Percentiles rank a stretch among this genome's conserved stretches.
These are phyloP conservation scores for Gasterosteus nipponicus DNA, from an alignment of 2,113 vertebrate genomes.

Conservation along the genomic window DNA sequence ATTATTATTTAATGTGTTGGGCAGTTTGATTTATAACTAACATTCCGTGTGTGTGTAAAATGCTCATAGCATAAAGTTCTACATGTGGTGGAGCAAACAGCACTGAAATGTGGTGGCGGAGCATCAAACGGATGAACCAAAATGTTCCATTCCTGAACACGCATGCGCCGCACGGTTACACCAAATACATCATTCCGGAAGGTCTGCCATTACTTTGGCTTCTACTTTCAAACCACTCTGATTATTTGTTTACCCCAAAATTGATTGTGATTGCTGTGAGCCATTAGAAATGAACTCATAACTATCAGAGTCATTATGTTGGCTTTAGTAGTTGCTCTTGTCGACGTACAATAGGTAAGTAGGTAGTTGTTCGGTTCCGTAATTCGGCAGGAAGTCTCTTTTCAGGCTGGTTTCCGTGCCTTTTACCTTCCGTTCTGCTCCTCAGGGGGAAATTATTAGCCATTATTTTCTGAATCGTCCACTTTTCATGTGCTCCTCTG, in stretches of 20 bases:
- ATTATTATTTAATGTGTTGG: not conserved
- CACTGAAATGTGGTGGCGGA: not conserved
- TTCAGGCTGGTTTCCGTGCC: not conserved
- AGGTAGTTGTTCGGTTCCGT: constrained; percentile 7
- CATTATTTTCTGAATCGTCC: not conserved
- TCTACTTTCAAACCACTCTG: constrained; percentile 19
- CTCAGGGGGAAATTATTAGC: not conserved
- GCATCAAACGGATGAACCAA: not conserved
- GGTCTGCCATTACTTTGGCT: not conserved
- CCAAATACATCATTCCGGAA: not conserved
- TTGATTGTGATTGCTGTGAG: constrained; percentile 1
- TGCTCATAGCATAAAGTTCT: not conserved
- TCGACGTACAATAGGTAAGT: constrained; percentile 12
- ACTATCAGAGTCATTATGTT: constrained; percentile 12
- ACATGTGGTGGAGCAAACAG: not conserved
- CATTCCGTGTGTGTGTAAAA: not conserved
- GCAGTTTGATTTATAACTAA: not conserved
- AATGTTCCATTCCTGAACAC: no score
- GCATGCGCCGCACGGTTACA: no score
- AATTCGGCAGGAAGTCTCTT: constrained; percentile 8
- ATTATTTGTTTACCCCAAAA: constrained; percentile 11
- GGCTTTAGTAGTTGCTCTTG: constrained; percentile 18
- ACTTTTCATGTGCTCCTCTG: not conserved
- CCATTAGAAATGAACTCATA: constrained; percentile 11
- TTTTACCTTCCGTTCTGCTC: not conserved